Conservation (phyloP, 2,888 invertebrate genomes). For the Aspidiotus destructor region DNA sequence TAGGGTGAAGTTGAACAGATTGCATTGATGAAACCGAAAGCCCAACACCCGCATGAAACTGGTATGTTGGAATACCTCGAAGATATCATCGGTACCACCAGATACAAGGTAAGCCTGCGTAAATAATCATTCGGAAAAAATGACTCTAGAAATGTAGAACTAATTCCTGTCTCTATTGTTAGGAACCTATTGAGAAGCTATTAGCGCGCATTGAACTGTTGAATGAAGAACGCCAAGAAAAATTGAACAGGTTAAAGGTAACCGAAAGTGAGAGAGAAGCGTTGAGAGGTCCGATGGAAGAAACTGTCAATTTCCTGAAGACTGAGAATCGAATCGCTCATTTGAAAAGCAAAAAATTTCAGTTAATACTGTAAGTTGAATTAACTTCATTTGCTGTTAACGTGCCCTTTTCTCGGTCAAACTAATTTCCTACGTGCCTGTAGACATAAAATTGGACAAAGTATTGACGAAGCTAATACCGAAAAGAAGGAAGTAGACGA, state of each 20-base stretch:
- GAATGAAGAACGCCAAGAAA: constrained; percentile 64
- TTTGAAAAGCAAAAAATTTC: constrained; percentile 60
- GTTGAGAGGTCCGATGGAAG: constrained; percentile 65
- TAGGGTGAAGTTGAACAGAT: constrained; percentile 99
- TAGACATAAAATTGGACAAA: constrained; percentile 27
- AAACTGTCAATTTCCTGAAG: constrained; percentile 65
- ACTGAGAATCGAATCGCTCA: constrained; percentile 64
- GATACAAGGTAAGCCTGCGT: constrained; percentile 54
- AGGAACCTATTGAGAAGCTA: constrained; percentile 70
- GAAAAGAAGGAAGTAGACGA: constrained; percentile 51
- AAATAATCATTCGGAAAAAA: neutral
- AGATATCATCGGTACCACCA: constrained; percentile 88
- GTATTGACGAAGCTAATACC: constrained; percentile 40
- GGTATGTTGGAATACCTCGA: constrained; percentile 98
- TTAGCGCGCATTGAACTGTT: constrained; percentile 61
- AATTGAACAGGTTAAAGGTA: constrained; percentile 71
- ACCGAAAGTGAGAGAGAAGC: constrained; percentile 72
- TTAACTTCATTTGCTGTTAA: neutral
- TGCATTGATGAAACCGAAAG: constrained; percentile 97
- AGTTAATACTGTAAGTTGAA: constrained; percentile 54
- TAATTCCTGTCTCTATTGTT: constrained; percentile 35
- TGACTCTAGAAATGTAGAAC: neutral
- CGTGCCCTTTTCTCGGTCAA: neutral
- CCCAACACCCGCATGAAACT: constrained; percentile 68
- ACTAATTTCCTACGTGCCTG: constrained; percentile 26